A percentile compares a stretch with the other conserved stretches of the same genome.
phyloP scores from a whole-genome alignment of 2,113 vertebrate species.

The Lates calcarifer region DNA sequence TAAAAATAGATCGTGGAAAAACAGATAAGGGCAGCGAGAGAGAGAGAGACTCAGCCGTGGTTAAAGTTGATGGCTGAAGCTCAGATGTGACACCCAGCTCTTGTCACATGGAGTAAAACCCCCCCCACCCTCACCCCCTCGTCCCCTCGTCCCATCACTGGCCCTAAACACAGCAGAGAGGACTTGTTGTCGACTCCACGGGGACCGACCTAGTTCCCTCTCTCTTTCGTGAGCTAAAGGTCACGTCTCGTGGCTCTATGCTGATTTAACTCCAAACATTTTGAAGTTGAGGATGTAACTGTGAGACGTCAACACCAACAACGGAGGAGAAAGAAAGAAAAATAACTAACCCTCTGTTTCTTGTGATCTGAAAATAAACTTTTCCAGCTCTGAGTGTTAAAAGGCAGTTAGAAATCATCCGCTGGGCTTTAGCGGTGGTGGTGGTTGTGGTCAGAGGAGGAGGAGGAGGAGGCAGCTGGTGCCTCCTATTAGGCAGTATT shows the following conservation, averaged over 20 bases:
- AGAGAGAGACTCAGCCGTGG: slow-evolving; percentile 33
- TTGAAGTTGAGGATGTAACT: slow-evolving; percentile 26
- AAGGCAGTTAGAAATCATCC: slow-evolving; percentile 3
- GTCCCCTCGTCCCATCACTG: slow-evolving; percentile 1
- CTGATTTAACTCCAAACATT: slow-evolving; percentile 41
- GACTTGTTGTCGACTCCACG: slow-evolving; percentile 65
- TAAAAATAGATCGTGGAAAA: slow-evolving; percentile 72
- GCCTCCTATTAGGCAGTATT: slow-evolving; percentile 64
- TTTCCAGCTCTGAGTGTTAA: slow-evolving; percentile 1
- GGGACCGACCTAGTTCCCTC: slow-evolving; percentile 68
- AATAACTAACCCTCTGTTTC: not conserved
- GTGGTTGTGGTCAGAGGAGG: slow-evolving; percentile 47
- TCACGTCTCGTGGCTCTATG: slow-evolving; percentile 36
- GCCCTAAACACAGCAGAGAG: slow-evolving; percentile 42
- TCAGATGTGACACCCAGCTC: slow-evolving; percentile 60
- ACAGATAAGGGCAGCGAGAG: slow-evolving; percentile 57
- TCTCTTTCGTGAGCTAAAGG: slow-evolving; percentile 66
- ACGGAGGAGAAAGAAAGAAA: not conserved
- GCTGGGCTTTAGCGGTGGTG: slow-evolving; percentile 7
- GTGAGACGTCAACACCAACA: slow-evolving; percentile 20
- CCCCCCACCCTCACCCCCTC: not conserved
- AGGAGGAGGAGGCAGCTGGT: slow-evolving; percentile 60
- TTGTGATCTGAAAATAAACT: slow-evolving; percentile 1
- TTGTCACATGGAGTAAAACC: slow-evolving; percentile 52
- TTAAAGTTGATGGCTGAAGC: slow-evolving; percentile 43